A percentile compares a stretch with the other conserved stretches of the same genome.
phyloP scores from a whole-genome alignment of 2,113 vertebrate species.

The Chamaetylas fuelleborni region DNA sequence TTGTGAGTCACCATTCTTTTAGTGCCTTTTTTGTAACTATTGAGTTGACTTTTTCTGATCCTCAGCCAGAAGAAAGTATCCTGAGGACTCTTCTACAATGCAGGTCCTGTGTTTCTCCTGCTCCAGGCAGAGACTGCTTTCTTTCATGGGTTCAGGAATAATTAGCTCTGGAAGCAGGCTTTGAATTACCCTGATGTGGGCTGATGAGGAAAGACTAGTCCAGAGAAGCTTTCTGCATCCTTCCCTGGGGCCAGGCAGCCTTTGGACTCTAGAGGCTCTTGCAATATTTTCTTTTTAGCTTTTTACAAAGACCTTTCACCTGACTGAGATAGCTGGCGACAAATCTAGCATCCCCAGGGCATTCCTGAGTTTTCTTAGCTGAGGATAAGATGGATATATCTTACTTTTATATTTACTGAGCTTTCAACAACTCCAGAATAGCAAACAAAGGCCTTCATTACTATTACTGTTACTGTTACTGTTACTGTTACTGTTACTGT shows the following conservation, averaged over 20 bases:
- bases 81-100: background rate
- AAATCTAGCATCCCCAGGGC: constrained; percentile 39
- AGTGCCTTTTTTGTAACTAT: background rate
- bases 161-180: background rate
- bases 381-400: constrained; percentile 30
- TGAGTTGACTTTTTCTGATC: background rate
- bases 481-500: background rate
- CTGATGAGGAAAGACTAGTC: constrained; percentile 23
- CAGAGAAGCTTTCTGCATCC: constrained; percentile 26
- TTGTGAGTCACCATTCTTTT: constrained; percentile 5
- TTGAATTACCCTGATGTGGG: background rate
- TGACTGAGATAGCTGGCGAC: background rate
- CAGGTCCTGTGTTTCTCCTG: background rate
- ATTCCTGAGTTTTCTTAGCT: constrained; percentile 35
- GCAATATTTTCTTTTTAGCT: constrained; percentile 59
- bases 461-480: background rate
- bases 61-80: background rate
- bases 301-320: constrained; percentile 57
- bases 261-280: constrained; percentile 29
- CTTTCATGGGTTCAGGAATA: background rate
- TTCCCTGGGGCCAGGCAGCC: constrained; percentile 14
- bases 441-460: background rate
- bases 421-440: constrained; percentile 22
- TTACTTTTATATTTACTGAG: constrained; percentile 48
- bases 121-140: background rate